Evolutionary conservation across 2,888 invertebrate genomes (phyloP).

Genomic region (Aphidoletes aphidimyza): DNA sequence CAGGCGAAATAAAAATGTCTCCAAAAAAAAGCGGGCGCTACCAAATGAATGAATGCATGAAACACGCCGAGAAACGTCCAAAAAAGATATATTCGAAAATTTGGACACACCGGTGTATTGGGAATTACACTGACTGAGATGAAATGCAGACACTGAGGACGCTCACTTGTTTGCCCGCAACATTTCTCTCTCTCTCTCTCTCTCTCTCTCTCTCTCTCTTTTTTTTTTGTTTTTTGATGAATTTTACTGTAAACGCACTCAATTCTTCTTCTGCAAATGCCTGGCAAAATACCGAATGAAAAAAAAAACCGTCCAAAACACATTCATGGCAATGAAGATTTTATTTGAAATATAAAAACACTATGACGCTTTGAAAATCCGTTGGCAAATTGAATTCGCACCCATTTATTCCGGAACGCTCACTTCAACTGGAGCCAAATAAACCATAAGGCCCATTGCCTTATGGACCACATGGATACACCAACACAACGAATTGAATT

Average conservation of each 20-base stretch:
- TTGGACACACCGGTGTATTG: neutral
- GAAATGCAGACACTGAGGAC: neutral
- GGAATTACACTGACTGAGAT: neutral
- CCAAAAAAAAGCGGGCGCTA: neutral
- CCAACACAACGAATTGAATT: too few species aligned
- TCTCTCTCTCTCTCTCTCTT: too few species aligned
- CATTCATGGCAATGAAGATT: neutral
- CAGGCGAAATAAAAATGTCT: neutral
- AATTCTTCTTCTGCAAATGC: constrained; percentile 1
- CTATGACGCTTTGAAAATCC: neutral
- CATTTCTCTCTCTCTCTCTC: too few species aligned
- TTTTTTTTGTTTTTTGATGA: neutral
- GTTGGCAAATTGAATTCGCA: neutral
- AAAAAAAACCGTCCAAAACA: too few species aligned
- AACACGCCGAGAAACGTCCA: neutral
- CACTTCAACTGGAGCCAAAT: neutral
- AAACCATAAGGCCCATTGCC: neutral
- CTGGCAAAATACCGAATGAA: neutral
- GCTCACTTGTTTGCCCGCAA: neutral
- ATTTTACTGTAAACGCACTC: neutral
- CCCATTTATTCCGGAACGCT: neutral
- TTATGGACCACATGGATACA: neutral
- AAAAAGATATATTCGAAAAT: neutral
- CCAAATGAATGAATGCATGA: neutral
- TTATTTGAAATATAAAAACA: neutral